Evolutionary conservation across 2,888 invertebrate species (phyloP).

Genomic region (Caenorhabditis afra): DNA sequence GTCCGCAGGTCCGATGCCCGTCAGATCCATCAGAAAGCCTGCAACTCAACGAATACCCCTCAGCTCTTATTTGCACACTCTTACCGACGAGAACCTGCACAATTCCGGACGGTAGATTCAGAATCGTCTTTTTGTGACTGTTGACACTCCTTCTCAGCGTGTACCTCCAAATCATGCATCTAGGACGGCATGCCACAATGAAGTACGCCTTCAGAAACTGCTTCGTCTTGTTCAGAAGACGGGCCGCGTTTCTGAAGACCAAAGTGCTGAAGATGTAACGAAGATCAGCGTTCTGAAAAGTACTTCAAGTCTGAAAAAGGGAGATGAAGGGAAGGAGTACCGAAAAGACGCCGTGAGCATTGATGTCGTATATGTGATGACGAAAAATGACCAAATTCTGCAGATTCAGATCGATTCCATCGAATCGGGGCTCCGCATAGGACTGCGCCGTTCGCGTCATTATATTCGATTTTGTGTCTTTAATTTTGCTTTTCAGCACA

Average conservation of each 20-base stretch:
- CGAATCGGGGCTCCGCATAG: constrained; percentile 15
- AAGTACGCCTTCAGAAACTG: constrained; percentile 45
- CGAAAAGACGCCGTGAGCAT: constrained; percentile 9
- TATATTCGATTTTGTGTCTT: constrained; percentile 1
- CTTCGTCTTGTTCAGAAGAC: constrained; percentile 36
- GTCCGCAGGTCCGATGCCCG: constrained; percentile 21
- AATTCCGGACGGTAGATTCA: constrained; percentile 21
- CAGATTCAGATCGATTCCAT: constrained; percentile 6
- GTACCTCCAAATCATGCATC: constrained; percentile 49
- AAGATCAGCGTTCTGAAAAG: constrained; percentile 12
- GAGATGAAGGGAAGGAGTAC: neutral
- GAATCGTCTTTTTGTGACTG: constrained; percentile 28
- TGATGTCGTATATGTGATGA: neutral
- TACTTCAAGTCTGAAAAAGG: neutral
- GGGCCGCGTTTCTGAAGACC: constrained; percentile 9
- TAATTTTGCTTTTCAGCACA: constrained; percentile 23
- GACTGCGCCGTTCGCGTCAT: neutral
- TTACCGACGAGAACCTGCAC: constrained; percentile 8
- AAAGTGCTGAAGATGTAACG: constrained; percentile 14
- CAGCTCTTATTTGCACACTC: neutral
- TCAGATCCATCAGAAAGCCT: constrained; percentile 32
- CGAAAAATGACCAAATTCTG: no score
- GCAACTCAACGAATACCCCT: neutral
- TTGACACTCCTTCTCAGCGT: constrained; percentile 37
- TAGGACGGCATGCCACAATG: constrained; percentile 33